phyloP scores from a whole-genome alignment of 35 echinoderm and acorn worm species.

The Heliocidaris erythrogramma region DNA sequence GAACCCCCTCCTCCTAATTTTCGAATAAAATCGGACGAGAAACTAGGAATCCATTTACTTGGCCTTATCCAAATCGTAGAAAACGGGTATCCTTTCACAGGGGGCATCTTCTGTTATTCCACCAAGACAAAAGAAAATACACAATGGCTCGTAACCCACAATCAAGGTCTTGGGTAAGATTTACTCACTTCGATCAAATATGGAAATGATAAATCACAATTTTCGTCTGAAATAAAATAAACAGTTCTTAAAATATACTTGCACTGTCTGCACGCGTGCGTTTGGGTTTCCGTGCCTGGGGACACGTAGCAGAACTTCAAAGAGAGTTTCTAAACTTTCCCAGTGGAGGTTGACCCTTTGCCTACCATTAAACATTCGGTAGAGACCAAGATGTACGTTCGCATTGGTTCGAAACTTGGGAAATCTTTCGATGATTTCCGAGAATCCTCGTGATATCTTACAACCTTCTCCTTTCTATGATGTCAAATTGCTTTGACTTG shows the following conservation, averaged over 20 bases:
- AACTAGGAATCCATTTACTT: too few relatives aligned
- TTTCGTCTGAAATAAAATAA: constrained; percentile 12
- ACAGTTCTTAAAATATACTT: constrained; percentile 19
- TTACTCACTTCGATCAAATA: neutral
- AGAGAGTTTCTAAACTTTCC: neutral
- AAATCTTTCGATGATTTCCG: neutral
- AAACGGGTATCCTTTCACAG: neutral
- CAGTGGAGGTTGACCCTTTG: neutral
- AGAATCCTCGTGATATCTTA: neutral
- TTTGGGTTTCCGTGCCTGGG: neutral
- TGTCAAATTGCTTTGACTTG: neutral
- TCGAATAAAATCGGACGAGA: too few relatives aligned
- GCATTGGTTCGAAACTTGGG: neutral
- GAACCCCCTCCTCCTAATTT: too few relatives aligned
- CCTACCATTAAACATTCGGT: neutral
- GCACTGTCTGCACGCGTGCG: neutral
- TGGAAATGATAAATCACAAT: constrained; percentile 12
- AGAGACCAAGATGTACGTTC: neutral
- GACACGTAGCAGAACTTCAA: neutral
- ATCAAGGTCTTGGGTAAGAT: neutral
- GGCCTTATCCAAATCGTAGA: neutral
- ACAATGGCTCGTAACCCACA: neutral
- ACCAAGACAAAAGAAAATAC: constrained; percentile 6
- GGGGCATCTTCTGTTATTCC: constrained; percentile 7
- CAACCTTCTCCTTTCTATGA: neutral